These are phyloP conservation scores for Butorides virescens DNA, from an alignment of 2,113 vertebrate genomes.

Conservation along the genomic window DNA sequence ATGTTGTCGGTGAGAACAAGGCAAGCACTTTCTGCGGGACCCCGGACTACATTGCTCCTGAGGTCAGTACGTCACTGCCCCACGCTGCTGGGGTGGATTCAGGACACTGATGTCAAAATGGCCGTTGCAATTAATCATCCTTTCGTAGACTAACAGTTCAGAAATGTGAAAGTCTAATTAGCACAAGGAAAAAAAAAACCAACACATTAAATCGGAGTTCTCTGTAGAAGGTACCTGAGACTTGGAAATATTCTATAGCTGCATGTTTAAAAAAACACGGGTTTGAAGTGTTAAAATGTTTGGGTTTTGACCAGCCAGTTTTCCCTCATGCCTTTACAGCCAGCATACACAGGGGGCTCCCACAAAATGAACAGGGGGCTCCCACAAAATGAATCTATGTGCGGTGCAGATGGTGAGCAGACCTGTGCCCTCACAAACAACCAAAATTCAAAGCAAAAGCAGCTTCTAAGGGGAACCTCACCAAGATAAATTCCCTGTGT, in stretches of 20 bases:
- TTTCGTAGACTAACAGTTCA: neutral
- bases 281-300: neutral
- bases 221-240: neutral
- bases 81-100: neutral
- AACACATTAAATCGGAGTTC: neutral
- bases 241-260: neutral
- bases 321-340: neutral
- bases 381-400: neutral
- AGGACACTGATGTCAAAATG: neutral
- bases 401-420: neutral
- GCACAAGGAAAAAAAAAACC: neutral
- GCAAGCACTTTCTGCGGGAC: slow-evolving; percentile 98
- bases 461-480: neutral
- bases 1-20: slow-evolving; percentile 85
- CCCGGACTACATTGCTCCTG: slow-evolving; percentile 94
- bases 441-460: neutral
- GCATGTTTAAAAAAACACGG: neutral
- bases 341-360: neutral
- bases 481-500: neutral
- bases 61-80: slow-evolving; percentile 64
- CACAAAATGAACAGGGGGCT: neutral
- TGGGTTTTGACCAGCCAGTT: neutral
- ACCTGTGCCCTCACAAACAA: neutral
- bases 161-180: neutral
- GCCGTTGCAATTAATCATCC: neutral